Base-by-base conservation (phyloP, 2,888 invertebrate genomes). In the Diadegma fenestrale region DNA sequence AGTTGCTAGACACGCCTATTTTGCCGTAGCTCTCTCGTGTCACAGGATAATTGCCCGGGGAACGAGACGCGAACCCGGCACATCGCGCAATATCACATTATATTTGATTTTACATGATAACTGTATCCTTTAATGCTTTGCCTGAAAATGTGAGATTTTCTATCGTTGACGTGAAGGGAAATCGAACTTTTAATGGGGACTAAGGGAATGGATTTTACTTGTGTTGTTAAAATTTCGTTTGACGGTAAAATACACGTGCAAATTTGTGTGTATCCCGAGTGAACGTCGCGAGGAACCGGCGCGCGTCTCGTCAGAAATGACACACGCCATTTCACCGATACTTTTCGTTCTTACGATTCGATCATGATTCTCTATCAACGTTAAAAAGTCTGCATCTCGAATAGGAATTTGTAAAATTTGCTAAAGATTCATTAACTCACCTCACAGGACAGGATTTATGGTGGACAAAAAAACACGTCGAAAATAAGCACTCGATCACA, bases 271-370 rank as follows among this genome's bases (percentile, higher is more conserved):
- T n/a, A 58, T 73, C 33, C 73, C 63, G 75, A 41, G 37, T 19
- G 45, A 71, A 79, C n/a, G 75, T 82, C 71, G 48, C 48, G 48
- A 58, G 45, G 78, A 85, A 45, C 85, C 85, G 85, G 85, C 84
- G 84, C 81, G 79, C 81, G 79, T 48, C 22, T 19, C 30, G 68
- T 12, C 26, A 54, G 48, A 71, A 33, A 54, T 63, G 69, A 69
- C 69, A 78, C 84, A 80, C 85, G 85, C 85, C 85, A 85, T 85
- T 73, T 76, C 71, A 30, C 63, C 37, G 37, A 80, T 80, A 66
- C 48, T 58, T 26, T 14, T 58, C 58, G 22, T 45, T 66, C 48
- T 58, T 69, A 19, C 64, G 37, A 45, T 71, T 41, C 12, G 75
- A 85, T 69, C 75, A 79, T 43, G 22, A 37, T 66, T 22, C 12